A percentile compares a stretch with the other conserved stretches of the same genome.
Evolutionary conservation across 2,113 vertebrate genomes (phyloP).

Genomic region (Saccopteryx bilineata): DNA sequence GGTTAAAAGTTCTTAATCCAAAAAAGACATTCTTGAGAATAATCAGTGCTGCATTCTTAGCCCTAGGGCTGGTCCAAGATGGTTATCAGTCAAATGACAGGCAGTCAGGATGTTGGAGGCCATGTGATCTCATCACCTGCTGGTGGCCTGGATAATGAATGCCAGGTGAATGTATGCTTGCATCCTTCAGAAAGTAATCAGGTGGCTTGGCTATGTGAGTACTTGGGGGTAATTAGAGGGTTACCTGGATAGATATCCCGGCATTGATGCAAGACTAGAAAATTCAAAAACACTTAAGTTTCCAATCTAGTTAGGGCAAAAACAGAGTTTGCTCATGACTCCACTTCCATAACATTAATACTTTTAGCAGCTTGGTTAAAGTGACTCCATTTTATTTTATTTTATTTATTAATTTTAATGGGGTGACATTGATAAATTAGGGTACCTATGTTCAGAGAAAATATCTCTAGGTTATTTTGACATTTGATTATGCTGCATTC

Average conservation of each 20-base stretch:
- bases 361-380: neutral
- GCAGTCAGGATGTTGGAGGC: neutral
- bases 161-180: neutral
- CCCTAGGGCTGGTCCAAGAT: neutral
- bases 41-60: neutral
- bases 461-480: no score
- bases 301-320: neutral
- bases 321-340: neutral
- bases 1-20: neutral
- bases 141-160: neutral
- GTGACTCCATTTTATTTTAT: neutral
- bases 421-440: no score
- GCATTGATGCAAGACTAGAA: neutral
- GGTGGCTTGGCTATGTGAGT: neutral
- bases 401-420: no score
- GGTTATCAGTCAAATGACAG: neutral
- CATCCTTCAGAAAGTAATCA: neutral
- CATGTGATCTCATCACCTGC: neutral
- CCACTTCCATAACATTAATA: neutral
- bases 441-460: no score
- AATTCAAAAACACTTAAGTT: neutral
- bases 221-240: neutral
- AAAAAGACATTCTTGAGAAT: neutral
- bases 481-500: no score
- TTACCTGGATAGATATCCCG: neutral